Evolutionary conservation across 2,113 vertebrate species (phyloP), one percentile per base, ranked within the genome.

Genomic region (Caracal caracal): DNA sequence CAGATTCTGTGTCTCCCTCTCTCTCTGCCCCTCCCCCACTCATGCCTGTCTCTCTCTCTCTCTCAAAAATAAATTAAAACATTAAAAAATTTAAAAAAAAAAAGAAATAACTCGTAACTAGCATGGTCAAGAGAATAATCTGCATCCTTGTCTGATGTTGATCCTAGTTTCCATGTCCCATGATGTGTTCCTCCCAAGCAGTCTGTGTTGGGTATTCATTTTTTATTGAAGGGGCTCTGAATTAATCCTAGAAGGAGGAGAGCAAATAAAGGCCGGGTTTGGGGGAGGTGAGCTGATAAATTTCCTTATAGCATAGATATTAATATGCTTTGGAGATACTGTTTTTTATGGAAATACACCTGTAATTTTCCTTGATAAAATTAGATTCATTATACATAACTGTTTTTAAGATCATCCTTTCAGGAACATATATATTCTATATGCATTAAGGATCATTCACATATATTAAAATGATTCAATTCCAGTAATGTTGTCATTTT

Each of bases 361-460:
- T 81, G 16, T 70, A 70, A 53, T 80, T 96, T 85, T 75, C 6
- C 59, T 76, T n/a, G 59, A 75, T 30, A 92, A 93, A 95, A 82
- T 95, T 95, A 75, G 33, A 68, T 76, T 80, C 6, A 33, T 56
- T 63, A 80, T 37, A 75, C 5, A 61, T 70, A 40, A 80, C 22
- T 80, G 10, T 40, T 73, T 87, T 88, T 51, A 75, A 95, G 66
- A 75, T 61, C 1, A 76, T 59, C 13, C 28, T 79, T 88, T 83
- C 35, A 80, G 17, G n/a, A 90, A 76, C 33, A 22, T n/a, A 26
- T 81, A 16, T 68, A 47, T 81, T 85, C 8, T 78, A 26, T 37
- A 20, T 56, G 16, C 17, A 70, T 17, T 88, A n/a, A 92, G 82
- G 65, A 20, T 81, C 2, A 56, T 59, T 35, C 12, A 30, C 22